These are phyloP conservation scores for Ceuthmochares aereus DNA, from an alignment of 2,113 vertebrate genomes.

Conservation along the genomic window DNA sequence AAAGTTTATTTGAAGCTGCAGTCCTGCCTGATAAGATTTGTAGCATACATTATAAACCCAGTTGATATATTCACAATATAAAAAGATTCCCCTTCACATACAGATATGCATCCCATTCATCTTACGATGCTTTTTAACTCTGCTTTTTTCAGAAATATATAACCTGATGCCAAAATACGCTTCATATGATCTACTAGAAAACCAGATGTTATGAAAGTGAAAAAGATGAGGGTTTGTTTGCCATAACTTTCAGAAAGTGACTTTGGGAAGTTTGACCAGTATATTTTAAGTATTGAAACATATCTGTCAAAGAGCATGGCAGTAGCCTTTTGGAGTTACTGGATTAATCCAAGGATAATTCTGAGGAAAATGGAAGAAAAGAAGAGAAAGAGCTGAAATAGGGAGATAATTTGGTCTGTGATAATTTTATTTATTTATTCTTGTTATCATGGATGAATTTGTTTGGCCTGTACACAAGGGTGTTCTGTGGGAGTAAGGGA, in stretches of 20 bases:
- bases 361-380: background rate
- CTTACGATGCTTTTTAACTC: background rate
- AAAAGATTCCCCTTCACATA: background rate
- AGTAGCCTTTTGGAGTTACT: background rate
- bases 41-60: background rate
- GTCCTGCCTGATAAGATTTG: slow-evolving; percentile 10
- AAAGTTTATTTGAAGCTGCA: slow-evolving; percentile 14
- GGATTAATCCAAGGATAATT: background rate
- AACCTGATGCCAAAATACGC: background rate
- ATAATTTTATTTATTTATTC: background rate
- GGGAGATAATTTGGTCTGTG: background rate
- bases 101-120: background rate
- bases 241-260: background rate
- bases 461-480: background rate
- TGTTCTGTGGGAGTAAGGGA: background rate
- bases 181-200: background rate
- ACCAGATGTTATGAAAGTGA: background rate
- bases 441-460: background rate
- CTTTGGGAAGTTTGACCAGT: background rate
- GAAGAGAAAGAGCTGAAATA: background rate
- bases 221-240: background rate
- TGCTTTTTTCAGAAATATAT: background rate
- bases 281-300: background rate
- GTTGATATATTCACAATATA: background rate
- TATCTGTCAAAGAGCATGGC: background rate